phyloP scores from a whole-genome alignment of 2,888 invertebrate species.

The Pemphredon lugubris region DNA sequence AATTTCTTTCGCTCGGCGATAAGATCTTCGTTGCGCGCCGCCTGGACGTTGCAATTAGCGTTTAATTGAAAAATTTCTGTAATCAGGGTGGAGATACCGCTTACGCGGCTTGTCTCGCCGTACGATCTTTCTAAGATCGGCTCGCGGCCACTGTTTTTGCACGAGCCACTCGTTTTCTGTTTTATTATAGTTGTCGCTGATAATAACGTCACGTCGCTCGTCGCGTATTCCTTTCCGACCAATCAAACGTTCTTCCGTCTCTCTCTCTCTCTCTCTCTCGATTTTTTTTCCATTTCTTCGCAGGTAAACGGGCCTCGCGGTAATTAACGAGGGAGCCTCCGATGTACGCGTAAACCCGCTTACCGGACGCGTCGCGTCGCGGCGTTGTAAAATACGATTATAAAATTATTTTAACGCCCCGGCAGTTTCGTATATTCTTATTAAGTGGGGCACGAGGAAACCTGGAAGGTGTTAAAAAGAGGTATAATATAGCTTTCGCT shows the following conservation, averaged over 20 bases:
- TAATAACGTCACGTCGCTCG: neutral
- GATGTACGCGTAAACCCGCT: constrained; percentile 35
- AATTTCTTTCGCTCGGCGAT: constrained; percentile 44
- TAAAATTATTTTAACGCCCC: constrained; percentile 32
- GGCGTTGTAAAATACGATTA: constrained; percentile 5
- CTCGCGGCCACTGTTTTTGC: constrained; percentile 11
- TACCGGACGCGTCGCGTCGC: neutral
- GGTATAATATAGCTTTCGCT: constrained; percentile 20
- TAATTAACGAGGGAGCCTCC: constrained; percentile 37
- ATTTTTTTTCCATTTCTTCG: neutral
- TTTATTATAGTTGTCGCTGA: constrained; percentile 32
- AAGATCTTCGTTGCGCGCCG: constrained; percentile 46
- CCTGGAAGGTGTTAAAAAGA: constrained; percentile 9
- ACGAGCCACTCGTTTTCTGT: constrained; percentile 7
- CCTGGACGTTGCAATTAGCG: constrained; percentile 50
- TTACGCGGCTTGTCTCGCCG: constrained; percentile 9
- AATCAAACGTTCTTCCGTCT: constrained; percentile 10
- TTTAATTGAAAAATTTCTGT: constrained; percentile 57
- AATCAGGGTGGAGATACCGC: constrained; percentile 30
- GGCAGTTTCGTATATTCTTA: constrained; percentile 3
- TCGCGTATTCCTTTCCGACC: neutral
- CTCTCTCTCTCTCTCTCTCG: neutral
- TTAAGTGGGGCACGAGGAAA: neutral
- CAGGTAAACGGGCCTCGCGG: neutral
- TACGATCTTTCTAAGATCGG: constrained; percentile 29